phyloP scores from a whole-genome alignment of 1,140 invertebrate species.

The Samia ricini region DNA sequence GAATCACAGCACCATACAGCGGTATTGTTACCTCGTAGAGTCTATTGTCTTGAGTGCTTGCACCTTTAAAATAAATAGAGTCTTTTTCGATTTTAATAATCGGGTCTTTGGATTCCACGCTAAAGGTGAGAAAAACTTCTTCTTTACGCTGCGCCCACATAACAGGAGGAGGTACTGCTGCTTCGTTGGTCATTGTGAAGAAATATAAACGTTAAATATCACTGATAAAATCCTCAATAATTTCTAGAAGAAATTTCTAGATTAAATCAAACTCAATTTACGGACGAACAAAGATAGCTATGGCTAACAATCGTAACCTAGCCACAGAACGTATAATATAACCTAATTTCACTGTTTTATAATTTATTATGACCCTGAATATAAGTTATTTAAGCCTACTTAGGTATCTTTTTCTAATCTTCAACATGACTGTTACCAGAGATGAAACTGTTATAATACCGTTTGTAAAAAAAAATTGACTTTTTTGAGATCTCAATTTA shows the following conservation, averaged over 20 bases:
- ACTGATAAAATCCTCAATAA: conserved; percentile 1
- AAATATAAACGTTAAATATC: not conserved
- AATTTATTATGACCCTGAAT: no score
- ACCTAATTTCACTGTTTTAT: no score
- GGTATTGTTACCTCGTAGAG: conserved; percentile 91
- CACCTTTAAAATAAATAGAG: conserved; percentile 91
- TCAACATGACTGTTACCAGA: no score
- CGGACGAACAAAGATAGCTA: conserved; percentile 11
- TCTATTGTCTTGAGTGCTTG: conserved; percentile 90
- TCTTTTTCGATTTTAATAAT: conserved; percentile 85
- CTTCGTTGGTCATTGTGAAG: conserved; percentile 54
- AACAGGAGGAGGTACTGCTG: conserved; percentile 85
- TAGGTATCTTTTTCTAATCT: no score
- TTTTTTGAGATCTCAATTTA: no score
- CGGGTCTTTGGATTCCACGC: conserved; percentile 92
- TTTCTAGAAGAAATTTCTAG: conserved; percentile 13
- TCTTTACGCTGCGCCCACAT: conserved; percentile 94
- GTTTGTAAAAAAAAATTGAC: no score
- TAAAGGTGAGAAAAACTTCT: conserved; percentile 91
- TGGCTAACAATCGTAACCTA: no score
- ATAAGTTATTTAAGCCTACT: no score
- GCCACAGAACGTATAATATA: not conserved
- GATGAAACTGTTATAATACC: no score
- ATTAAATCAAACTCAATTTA: conserved; percentile 24
- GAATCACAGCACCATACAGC: conserved; percentile 88